Evolutionary conservation across 2,888 invertebrate genomes (phyloP).

Genomic region (Diarsia brunnea): DNA sequence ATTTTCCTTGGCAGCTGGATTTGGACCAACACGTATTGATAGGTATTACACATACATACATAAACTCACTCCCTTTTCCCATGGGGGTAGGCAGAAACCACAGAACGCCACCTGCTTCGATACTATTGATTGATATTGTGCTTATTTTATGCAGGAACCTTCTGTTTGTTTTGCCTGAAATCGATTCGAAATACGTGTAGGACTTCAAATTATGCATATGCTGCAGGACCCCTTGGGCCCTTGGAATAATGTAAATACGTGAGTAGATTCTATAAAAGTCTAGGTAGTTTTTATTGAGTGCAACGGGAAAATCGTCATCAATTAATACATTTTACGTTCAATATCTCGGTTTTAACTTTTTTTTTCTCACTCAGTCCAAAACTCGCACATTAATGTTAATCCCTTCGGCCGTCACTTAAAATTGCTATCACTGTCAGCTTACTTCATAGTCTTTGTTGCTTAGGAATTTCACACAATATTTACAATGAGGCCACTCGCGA

Average conservation of each 20-base stretch:
- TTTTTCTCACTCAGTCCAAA: slow-evolving; percentile 1
- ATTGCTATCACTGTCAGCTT: slow-evolving; percentile 27
- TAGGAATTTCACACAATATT: slow-evolving; percentile 43
- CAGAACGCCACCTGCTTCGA: too few relatives aligned
- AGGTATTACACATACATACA: too few relatives aligned
- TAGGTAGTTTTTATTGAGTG: not conserved
- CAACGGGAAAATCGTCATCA: not conserved
- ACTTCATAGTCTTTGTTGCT: slow-evolving; percentile 27
- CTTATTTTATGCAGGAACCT: not conserved
- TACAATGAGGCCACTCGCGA: slow-evolving; percentile 41
- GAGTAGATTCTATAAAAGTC: not conserved
- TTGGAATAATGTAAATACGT: not conserved
- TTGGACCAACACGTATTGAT: not conserved
- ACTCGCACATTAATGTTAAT: slow-evolving; percentile 12
- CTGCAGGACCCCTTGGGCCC: not conserved
- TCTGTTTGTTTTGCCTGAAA: not conserved
- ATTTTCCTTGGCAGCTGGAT: not conserved
- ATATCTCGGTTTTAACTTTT: not conserved
- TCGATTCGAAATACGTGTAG: not conserved
- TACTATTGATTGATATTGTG: too few relatives aligned
- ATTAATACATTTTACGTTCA: not conserved
- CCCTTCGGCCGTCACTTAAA: slow-evolving; percentile 11
- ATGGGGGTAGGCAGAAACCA: too few relatives aligned
- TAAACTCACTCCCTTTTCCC: too few relatives aligned
- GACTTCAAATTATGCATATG: not conserved